Conservation (phyloP, 2,888 invertebrate genomes). For the Drosophila buzzatii region DNA sequence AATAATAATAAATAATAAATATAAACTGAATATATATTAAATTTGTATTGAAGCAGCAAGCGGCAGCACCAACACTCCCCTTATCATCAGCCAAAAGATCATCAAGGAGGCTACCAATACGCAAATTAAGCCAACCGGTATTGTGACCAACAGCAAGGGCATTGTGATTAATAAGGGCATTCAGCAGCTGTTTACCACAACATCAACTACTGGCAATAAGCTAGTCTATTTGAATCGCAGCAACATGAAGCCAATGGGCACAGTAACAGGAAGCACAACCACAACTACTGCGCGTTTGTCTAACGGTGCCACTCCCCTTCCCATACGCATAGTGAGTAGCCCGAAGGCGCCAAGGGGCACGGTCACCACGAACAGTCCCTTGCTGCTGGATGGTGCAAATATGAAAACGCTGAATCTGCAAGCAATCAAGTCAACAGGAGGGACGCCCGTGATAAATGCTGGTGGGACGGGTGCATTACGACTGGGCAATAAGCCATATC, state of each 20-base stretch:
- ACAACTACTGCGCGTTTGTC: slow-evolving; percentile 71
- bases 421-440: slow-evolving; percentile 46
- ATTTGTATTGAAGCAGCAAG: slow-evolving; percentile 28
- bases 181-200: slow-evolving; percentile 61
- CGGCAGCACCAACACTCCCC: slow-evolving; percentile 45
- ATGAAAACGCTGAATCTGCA: slow-evolving; percentile 62
- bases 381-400: slow-evolving; percentile 51
- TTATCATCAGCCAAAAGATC: slow-evolving; percentile 82
- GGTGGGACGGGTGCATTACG: slow-evolving; percentile 41
- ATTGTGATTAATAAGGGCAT: slow-evolving; percentile 80
- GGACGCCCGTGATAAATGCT: slow-evolving; percentile 23
- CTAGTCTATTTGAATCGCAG: slow-evolving; percentile 84
- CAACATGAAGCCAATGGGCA: slow-evolving; percentile 82
- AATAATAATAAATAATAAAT: neutral
- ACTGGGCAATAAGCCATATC: slow-evolving; percentile 52
- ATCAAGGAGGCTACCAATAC: slow-evolving; percentile 74
- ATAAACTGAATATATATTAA: neutral
- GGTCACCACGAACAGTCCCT: slow-evolving; percentile 21
- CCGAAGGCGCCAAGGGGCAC: slow-evolving; percentile 39
- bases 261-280: slow-evolving; percentile 67
- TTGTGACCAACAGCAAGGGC: slow-evolving; percentile 51
- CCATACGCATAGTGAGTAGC: slow-evolving; percentile 59
- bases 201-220: slow-evolving; percentile 73
- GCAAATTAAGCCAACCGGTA: slow-evolving; percentile 20
- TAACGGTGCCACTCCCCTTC: slow-evolving; percentile 62